A percentile compares a stretch with the other conserved stretches of the same genome.
Evolutionary conservation across 2,888 invertebrate genomes (phyloP).

Genomic region (Muscina levida): DNA sequence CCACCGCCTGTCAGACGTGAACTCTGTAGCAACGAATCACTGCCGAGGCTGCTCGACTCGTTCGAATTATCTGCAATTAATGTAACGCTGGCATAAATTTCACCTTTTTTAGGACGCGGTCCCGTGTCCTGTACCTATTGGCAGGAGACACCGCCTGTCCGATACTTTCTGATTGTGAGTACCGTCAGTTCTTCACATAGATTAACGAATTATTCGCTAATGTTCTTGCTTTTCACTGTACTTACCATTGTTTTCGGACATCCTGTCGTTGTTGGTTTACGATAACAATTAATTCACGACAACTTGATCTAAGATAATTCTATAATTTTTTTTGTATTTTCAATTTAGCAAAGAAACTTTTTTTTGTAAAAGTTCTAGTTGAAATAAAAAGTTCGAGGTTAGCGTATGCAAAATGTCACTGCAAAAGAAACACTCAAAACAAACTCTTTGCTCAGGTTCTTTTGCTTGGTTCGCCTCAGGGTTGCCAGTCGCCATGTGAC

Average conservation of each 20-base stretch:
- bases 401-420: constrained; percentile 72
- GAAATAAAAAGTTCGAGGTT: constrained; percentile 69
- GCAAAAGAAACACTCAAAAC: constrained; percentile 41
- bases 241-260: constrained; percentile 79
- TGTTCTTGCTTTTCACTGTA: constrained; percentile 37
- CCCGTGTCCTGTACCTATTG: background rate
- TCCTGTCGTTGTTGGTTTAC: constrained; percentile 58
- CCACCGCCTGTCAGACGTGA: constrained; percentile 72
- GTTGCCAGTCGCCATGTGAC: no score
- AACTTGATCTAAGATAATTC: background rate
- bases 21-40: constrained; percentile 73
- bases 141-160: constrained; percentile 45
- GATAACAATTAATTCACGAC: no score
- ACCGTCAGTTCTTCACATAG: background rate
- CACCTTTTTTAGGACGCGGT: constrained; percentile 41
- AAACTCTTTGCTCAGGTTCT: constrained; percentile 46
- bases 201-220: background rate
- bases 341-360: constrained; percentile 38
- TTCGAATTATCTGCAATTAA: constrained; percentile 75
- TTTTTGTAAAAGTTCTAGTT: constrained; percentile 66
- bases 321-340: constrained; percentile 24
- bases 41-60: constrained; percentile 77
- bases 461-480: background rate
- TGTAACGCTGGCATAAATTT: constrained; percentile 38
- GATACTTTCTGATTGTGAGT: constrained; percentile 31